Base-by-base conservation (phyloP, 2,888 invertebrate genomes). In the Andrena marginata region DNA sequence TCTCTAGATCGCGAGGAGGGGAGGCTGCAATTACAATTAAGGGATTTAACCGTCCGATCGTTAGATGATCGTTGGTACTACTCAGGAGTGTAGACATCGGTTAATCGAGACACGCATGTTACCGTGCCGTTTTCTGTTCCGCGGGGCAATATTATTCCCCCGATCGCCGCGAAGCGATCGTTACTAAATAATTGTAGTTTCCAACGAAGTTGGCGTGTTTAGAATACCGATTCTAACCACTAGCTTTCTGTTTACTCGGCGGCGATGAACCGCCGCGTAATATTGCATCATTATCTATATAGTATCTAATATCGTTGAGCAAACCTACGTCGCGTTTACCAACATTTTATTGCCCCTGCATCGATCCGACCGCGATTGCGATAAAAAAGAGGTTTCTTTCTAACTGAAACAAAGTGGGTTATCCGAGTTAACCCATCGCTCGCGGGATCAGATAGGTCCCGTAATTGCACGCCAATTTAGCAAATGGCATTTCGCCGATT, bases 271-370 rank as follows among this genome's bases (percentile, higher is more conserved):
- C 23, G 62, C 31, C 51, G 20, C 16, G 73, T 59, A 75, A 79
- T 72, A 73, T 83, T 83, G 65, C 62, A 33, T 65, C 62, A 72
- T 76, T 83, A 79, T 83, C 83, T 72, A 42, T 42, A 42, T 42
- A 63, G 31, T 78, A 83, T 84, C 79, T 83, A 76, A 79, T 84
- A 83, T 83, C 83, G 83, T 83, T 83, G 70, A 83, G 76, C 65
- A 83, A 83, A 83, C 84, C 69, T 51, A 56, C 56, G 75, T 79
- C 79, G 79, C 79, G 69, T 83, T 83, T 84, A 79, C 84, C 72
- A 83, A 76, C 83, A 76, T 84, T 84, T 83, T 79, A 79, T 83
- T 83, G 59, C 64, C 70, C 59, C 2, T 42, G 72, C 74, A 83
- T 84, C 83, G 83, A 82, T 69, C 68, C 63, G 48, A 31, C 31